Percentiles rank a stretch among this genome's conserved stretches.
Conservation (phyloP, 2,113 vertebrate genomes). For the Irena cyanogastra region DNA sequence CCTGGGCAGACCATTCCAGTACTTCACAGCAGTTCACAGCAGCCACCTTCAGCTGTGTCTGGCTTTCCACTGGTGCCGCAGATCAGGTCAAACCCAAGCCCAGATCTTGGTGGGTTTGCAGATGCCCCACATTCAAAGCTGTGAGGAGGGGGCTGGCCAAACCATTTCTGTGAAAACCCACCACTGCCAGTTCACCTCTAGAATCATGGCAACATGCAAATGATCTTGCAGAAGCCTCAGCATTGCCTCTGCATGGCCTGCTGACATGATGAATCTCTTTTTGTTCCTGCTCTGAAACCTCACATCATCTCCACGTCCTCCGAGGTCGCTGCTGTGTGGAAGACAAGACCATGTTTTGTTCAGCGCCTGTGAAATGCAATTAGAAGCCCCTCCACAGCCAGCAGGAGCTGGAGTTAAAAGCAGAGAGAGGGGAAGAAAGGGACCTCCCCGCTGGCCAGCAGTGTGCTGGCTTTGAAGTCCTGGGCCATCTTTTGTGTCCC, state of each 20-base stretch:
- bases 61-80: rapidly evolving
- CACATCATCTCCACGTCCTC: background rate
- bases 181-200: rapidly evolving
- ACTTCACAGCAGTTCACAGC: too few relatives aligned
- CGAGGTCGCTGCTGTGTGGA: conserved; percentile 48
- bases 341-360: conserved; percentile 75
- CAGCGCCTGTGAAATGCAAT: conserved; percentile 76
- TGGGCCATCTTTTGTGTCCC: conserved; percentile 69
- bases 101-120: background rate
- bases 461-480: conserved; percentile 78
- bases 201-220: background rate
- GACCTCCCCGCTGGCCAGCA: conserved; percentile 76
- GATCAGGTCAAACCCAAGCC: background rate
- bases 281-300: conserved; percentile 34
- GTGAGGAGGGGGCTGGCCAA: rapidly evolving
- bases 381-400: conserved; percentile 70
- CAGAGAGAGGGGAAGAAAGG: conserved; percentile 19
- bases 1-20: too few relatives aligned
- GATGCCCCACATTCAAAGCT: rapidly evolving
- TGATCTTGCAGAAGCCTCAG: background rate
- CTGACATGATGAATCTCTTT: conserved; percentile 1
- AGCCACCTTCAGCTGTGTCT: background rate
- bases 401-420: conserved; percentile 60
- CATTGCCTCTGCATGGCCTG: background rate
- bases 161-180: background rate